A percentile compares a stretch with the other conserved stretches of the same genome.
phyloP scores from a whole-genome alignment of 2,888 invertebrate species.

The Papilio demoleus region DNA sequence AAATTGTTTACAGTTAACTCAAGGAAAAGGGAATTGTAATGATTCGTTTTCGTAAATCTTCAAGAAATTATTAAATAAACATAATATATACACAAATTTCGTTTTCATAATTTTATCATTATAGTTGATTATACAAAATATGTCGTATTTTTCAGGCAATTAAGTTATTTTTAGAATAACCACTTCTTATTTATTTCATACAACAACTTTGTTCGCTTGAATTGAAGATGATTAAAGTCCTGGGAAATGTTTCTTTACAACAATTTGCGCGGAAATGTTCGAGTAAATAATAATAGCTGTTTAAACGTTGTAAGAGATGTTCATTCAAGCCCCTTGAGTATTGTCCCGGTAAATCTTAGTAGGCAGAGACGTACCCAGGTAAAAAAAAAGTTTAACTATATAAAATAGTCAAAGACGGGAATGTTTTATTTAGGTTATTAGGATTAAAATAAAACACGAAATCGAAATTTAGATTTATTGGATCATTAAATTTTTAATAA shows the following conservation, averaged over 20 bases:
- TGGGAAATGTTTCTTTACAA: constrained; percentile 13
- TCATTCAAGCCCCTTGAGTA: constrained; percentile 31
- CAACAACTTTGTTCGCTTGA: background rate
- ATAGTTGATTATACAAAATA: too few relatives aligned
- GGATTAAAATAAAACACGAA: too few relatives aligned
- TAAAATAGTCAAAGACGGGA: background rate
- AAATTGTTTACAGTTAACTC: background rate
- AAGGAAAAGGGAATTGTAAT: background rate
- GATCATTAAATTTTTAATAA: too few relatives aligned
- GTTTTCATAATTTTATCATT: too few relatives aligned
- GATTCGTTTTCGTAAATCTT: background rate
- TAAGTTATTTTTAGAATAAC: background rate
- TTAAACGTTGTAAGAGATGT: constrained; percentile 18
- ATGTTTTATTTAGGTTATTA: too few relatives aligned
- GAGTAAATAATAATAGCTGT: constrained; percentile 32
- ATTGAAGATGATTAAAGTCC: background rate
- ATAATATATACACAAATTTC: too few relatives aligned
- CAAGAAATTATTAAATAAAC: background rate
- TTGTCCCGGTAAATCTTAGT: constrained; percentile 30
- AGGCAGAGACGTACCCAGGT: constrained; percentile 3
- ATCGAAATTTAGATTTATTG: too few relatives aligned
- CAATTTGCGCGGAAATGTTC: constrained; percentile 21
- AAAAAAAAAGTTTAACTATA: background rate
- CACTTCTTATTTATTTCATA: background rate
- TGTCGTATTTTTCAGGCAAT: background rate